Percentiles rank a stretch among this genome's conserved stretches.
These are phyloP conservation scores for Maconellicoccus hirsutus DNA, from an alignment of 1,140 invertebrate species.

Conservation along the genomic window DNA sequence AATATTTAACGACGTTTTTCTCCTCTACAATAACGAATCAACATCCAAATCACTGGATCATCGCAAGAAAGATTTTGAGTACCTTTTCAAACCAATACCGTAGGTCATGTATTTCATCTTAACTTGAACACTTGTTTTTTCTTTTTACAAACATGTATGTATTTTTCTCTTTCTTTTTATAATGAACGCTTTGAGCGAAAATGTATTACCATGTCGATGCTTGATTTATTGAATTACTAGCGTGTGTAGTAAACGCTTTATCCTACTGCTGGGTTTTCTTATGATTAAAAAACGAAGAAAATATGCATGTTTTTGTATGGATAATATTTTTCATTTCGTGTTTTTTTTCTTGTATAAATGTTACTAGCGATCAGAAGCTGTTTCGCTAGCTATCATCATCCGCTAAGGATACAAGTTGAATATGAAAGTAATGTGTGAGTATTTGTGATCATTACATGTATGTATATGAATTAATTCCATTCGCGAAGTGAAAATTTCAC, in stretches of 20 bases:
- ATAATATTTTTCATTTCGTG: neutral
- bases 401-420: too few species aligned
- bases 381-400: neutral
- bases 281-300: neutral
- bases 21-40: neutral
- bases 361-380: neutral
- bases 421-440: too few species aligned
- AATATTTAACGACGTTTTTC: constrained; percentile 1
- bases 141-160: neutral
- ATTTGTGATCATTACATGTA: too few species aligned
- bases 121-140: neutral
- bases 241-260: neutral
- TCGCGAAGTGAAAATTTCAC: too few species aligned
- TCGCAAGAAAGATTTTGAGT: neutral
- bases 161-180: neutral
- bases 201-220: neutral
- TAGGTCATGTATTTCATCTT: neutral
- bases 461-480: too few species aligned
- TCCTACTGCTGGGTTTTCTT: neutral
- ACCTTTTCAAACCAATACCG: neutral
- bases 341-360: neutral
- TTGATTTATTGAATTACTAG: neutral
- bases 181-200: neutral
- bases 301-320: neutral
- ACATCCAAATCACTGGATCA: neutral